These are phyloP conservation scores for Thalassaphorura encarpata DNA, from an alignment of 1,140 invertebrate species.

Conservation along the genomic window DNA sequence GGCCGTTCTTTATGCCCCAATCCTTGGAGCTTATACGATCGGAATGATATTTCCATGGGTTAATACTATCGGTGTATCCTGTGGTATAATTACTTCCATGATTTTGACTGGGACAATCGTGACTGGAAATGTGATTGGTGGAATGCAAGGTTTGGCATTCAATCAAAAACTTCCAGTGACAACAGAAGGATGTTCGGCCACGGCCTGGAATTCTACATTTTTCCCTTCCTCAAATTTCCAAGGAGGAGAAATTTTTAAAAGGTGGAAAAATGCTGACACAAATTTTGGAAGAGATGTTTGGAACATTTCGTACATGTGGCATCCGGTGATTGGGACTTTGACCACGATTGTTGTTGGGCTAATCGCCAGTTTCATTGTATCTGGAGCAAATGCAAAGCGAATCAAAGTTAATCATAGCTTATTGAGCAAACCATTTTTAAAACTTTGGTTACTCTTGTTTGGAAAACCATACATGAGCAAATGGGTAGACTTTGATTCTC, in stretches of 20 bases:
- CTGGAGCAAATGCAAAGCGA: neutral
- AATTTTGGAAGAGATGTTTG: neutral
- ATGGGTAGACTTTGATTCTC: conserved; percentile 1
- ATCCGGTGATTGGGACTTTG: neutral
- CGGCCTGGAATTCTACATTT: neutral
- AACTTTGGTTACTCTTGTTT: neutral
- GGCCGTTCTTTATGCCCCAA: conserved; percentile 45
- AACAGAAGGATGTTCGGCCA: neutral
- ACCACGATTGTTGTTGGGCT: neutral
- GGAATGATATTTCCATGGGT: conserved; percentile 65
- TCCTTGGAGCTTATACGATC: conserved; percentile 63
- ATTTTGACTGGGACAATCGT: neutral
- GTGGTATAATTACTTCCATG: neutral
- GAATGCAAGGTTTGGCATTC: conserved; percentile 3
- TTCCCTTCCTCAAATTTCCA: neutral
- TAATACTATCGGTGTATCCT: conserved; percentile 43
- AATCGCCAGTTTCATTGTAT: neutral
- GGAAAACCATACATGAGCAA: neutral
- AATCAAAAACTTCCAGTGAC: conserved; percentile 11
- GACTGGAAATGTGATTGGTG: conserved; percentile 17
- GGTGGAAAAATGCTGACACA: neutral
- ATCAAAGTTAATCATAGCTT: neutral
- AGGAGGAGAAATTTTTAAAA: neutral
- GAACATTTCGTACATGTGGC: neutral
- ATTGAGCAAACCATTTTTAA: neutral